Base-by-base conservation (phyloP, 2,113 vertebrate species). In the Daubentonia madagascariensis region DNA sequence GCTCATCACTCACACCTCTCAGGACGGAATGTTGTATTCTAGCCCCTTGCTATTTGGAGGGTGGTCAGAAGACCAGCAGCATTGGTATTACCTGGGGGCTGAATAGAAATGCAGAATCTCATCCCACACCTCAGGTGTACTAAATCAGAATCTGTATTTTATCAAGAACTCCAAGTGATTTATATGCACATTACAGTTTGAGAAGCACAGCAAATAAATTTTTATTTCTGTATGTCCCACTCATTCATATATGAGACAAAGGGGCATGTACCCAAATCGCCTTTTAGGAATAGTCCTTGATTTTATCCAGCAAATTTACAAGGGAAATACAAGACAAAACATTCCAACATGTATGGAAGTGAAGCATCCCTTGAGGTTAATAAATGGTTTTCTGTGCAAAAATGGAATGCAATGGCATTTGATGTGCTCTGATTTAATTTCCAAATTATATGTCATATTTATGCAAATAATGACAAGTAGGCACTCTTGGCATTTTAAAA, bases 241-340 rank as follows among this genome's bases (percentile, higher is more conserved):
- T 76, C 20, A 43, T 17, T 89, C 54, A 35, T 28, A 14, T 50
- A 5, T 25, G 20, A 91, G 52, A 76, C 67, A 72, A 91, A 67
- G 30, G 14, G 25, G 0, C 16, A 18, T 20, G 22, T 28, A 37
- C 8, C 16, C 61, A 70, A 75, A 59, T 37, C 85, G 37, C 48
- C 45, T 57, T 84, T n/a, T 6, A 17, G n/a, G 8, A 59, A 40
- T 0, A 63, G 20, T 61, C 30, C 40, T 81, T 89, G 54, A 48
- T 89, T 89, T 91, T 63, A 48, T n/a, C 40, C 14, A 78, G 25
- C n/a, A 86, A 79, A 11, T 80, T 92, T 93, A 48, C 63, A 84
- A 85, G 57, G 59, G 17, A 91, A 68, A 68, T 16, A 25, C 37
- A 63, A 35, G 78, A 17, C 0, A 35, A 45, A 76, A 45, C 40